phyloP scores from a whole-genome alignment of 1,140 invertebrate species.

The Hyles vespertilio region DNA sequence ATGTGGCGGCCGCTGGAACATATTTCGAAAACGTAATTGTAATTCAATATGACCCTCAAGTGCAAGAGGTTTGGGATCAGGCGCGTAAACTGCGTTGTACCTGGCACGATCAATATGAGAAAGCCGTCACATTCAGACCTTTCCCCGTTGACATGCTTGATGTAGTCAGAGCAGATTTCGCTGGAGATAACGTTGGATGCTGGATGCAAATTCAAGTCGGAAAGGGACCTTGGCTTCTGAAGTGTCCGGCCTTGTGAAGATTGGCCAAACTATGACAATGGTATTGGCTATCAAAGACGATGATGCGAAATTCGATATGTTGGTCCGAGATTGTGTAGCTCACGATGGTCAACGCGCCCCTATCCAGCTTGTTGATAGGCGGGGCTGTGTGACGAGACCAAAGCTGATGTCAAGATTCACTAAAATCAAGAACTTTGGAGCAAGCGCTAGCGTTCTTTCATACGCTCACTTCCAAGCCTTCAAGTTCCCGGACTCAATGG shows the following conservation, averaged over 20 bases:
- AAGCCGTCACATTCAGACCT: slow-evolving; percentile 94
- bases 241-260: slow-evolving; percentile 95
- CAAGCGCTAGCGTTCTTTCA: slow-evolving; percentile 92
- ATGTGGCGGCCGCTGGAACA: slow-evolving; percentile 90
- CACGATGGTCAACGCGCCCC: slow-evolving; percentile 95
- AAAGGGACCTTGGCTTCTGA: slow-evolving; percentile 96
- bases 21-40: slow-evolving; percentile 97
- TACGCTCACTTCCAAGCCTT: slow-evolving; percentile 97
- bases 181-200: slow-evolving; percentile 96
- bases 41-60: slow-evolving; percentile 95
- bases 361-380: slow-evolving; percentile 95
- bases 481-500: slow-evolving; percentile 97
- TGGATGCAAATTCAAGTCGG: slow-evolving; percentile 97
- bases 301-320: slow-evolving; percentile 97
- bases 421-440: slow-evolving; percentile 96
- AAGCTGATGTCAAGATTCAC: slow-evolving; percentile 96
- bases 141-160: slow-evolving; percentile 97
- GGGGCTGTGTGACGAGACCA: slow-evolving; percentile 92
- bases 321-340: slow-evolving; percentile 95
- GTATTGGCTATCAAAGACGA: slow-evolving; percentile 97
- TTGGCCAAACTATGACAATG: slow-evolving; percentile 98
- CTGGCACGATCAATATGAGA: slow-evolving; percentile 97
- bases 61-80: slow-evolving; percentile 98
- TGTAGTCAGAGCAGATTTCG: slow-evolving; percentile 94
- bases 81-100: slow-evolving; percentile 94